These are phyloP conservation scores for Epinephelus malabaricus DNA, from an alignment of 2,797 vertebrate genomes.

Conservation along the genomic window DNA sequence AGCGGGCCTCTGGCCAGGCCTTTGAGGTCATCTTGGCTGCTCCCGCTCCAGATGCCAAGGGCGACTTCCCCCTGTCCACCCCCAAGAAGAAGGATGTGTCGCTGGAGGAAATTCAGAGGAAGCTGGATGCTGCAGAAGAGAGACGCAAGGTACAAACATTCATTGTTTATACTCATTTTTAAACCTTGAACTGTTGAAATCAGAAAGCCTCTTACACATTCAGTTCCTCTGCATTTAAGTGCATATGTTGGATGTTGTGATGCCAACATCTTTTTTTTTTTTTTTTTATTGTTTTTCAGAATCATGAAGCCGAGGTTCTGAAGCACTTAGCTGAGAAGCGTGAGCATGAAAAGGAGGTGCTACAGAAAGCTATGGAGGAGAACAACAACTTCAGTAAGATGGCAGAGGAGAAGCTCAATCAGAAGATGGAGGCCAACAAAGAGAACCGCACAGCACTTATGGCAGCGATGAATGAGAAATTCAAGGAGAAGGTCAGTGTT, in stretches of 20 bases:
- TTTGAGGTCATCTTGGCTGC: slow-evolving; percentile 95
- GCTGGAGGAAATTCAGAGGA: slow-evolving; percentile 96
- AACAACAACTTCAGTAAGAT: slow-evolving; percentile 98
- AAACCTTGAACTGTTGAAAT: not conserved
- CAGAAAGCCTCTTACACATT: not conserved
- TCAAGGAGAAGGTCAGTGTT: slow-evolving; percentile 92
- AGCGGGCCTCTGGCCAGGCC: slow-evolving; percentile 95
- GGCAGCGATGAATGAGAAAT: slow-evolving; percentile 95
- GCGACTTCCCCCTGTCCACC: slow-evolving; percentile 92
- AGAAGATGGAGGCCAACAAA: slow-evolving; percentile 98
- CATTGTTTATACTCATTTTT: too few species aligned
- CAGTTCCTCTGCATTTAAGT: not conserved
- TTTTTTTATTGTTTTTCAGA: slow-evolving; percentile 76
- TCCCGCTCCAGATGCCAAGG: slow-evolving; percentile 89
- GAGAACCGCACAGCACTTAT: slow-evolving; percentile 95
- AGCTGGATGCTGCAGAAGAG: slow-evolving; percentile 96
- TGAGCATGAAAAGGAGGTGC: slow-evolving; percentile 96
- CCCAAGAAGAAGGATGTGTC: slow-evolving; percentile 97
- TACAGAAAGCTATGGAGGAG: slow-evolving; percentile 95
- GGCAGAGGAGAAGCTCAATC: slow-evolving; percentile 96
- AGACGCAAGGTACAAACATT: slow-evolving; percentile 91
- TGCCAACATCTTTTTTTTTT: not conserved
- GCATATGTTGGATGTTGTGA: not conserved
- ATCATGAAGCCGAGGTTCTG: slow-evolving; percentile 94
- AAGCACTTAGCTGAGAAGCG: slow-evolving; percentile 97